Evolutionary conservation across 2,888 invertebrate genomes (phyloP), one percentile per base, ranked within the genome.

Genomic region (Papilio demoleus): DNA sequence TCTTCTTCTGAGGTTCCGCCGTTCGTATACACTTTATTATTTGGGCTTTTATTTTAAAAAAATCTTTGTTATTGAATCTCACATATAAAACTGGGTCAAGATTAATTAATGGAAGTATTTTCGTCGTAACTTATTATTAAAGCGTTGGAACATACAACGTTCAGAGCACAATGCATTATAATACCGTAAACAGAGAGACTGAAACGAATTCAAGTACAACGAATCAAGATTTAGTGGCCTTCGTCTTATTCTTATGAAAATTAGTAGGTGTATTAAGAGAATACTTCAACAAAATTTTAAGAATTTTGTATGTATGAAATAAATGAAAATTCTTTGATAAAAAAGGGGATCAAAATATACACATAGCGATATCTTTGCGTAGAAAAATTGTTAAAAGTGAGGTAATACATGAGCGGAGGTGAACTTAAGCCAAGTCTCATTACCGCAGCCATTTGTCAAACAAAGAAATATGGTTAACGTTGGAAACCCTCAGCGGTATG

Each of bases 371-470:
- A 47, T 50, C 4, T 50, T 24, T 24, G 31, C 34, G 8, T 34
- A n/a, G 4, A 12, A 11, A n/a, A 31, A 56, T 56, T 17, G 56
- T 56, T 62, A 42, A 14, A 45, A 47, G 11, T n/a, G 42, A 63
- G 17, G 50, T 42, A 42, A 42, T 42, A 42, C 42, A 24, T 50
- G 34, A 31, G 19, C n/a, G 56, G n/a, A 34, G 34, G 34, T 56
- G 17, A 56, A 56, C 34, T 56, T 34, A 34, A 31, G 56, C 31
- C 31, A 56, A 56, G 34, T 56, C 34, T 34, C 56, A 34, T 50
- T 34, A 56, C 56, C 17, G 31, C 17, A 19, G n/a, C 17, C 56
- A 56, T 56, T 56, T 56, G 56, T 56, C 56, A 56, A 56, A 56
- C 34, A 34, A 34, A 56, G 34, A 34, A 56, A 50, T 50, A 47